phyloP scores from a whole-genome alignment of 2,888 invertebrate species.

The Bimastos eiseni region DNA sequence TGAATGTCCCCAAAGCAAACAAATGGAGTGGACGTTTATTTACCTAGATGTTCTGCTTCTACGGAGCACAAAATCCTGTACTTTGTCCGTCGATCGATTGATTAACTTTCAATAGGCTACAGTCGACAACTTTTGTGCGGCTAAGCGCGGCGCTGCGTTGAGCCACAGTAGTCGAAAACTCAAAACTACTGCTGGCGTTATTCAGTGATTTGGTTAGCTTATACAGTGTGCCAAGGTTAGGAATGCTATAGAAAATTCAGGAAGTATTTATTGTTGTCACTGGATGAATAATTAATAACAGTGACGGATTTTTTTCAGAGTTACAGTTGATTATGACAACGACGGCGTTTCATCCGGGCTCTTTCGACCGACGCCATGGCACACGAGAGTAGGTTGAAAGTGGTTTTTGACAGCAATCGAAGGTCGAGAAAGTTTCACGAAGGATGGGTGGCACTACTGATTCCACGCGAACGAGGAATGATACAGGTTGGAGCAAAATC shows the following conservation, averaged over 20 bases:
- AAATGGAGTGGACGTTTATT: not conserved
- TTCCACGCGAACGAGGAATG: not conserved
- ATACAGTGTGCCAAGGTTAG: not conserved
- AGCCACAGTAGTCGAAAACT: not conserved
- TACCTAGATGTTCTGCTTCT: not conserved
- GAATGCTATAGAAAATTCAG: not conserved
- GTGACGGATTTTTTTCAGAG: not conserved
- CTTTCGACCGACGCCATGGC: not conserved
- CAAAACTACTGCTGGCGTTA: not conserved
- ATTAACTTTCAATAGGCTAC: not conserved
- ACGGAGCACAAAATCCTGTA: not conserved
- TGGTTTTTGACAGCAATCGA: not conserved
- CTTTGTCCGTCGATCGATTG: not conserved
- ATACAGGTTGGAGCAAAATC: not conserved
- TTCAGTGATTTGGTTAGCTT: not conserved
- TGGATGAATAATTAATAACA: not conserved
- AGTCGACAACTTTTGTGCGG: not conserved
- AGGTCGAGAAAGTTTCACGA: not conserved
- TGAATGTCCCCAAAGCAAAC: not conserved
- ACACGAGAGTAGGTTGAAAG: not conserved
- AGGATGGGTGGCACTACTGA: not conserved
- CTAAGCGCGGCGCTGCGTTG: not conserved
- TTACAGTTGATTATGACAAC: not conserved
- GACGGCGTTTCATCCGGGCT: not conserved
- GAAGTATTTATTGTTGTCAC: not conserved